These are phyloP conservation scores for Glaucomys volans DNA, from an alignment of 2,113 vertebrate genomes.

Conservation along the genomic window DNA sequence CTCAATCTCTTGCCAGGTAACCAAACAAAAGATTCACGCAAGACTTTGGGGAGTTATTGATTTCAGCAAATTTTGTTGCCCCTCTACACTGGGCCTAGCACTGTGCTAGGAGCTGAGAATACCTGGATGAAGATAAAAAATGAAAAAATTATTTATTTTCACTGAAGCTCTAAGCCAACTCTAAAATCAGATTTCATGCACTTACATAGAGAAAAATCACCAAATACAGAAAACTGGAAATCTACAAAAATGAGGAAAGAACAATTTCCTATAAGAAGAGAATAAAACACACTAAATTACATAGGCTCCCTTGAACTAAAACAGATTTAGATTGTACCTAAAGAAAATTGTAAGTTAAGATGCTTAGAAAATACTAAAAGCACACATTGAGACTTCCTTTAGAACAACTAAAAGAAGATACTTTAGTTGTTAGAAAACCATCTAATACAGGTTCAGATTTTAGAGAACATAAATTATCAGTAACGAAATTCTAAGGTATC, in stretches of 20 bases:
- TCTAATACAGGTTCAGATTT: background rate
- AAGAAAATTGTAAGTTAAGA: constrained; percentile 29
- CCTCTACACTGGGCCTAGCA: background rate
- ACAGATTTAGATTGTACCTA: background rate
- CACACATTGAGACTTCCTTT: constrained; percentile 19
- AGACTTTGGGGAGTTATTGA: constrained; percentile 4
- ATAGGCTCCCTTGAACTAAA: background rate
- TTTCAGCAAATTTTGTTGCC: constrained; percentile 47
- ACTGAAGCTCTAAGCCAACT: background rate
- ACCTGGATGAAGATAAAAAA: background rate
- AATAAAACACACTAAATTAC: constrained; percentile 14
- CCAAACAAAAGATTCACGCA: constrained; percentile 10
- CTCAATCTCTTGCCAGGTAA: constrained; percentile 54
- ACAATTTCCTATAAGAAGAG: background rate
- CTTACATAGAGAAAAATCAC: background rate
- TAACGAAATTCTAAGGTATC: background rate
- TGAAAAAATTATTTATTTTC: constrained; percentile 28
- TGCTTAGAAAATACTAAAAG: background rate
- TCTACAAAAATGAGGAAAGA: constrained; percentile 53
- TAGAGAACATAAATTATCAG: constrained; percentile 54
- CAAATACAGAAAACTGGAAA: constrained; percentile 46
- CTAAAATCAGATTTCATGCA: constrained; percentile 53
- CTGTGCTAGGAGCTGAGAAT: background rate
- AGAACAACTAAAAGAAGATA: background rate
- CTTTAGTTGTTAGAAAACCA: constrained; percentile 39